phyloP scores from a whole-genome alignment of 2,888 invertebrate species.

The Zaprionus bogoriensis region DNA sequence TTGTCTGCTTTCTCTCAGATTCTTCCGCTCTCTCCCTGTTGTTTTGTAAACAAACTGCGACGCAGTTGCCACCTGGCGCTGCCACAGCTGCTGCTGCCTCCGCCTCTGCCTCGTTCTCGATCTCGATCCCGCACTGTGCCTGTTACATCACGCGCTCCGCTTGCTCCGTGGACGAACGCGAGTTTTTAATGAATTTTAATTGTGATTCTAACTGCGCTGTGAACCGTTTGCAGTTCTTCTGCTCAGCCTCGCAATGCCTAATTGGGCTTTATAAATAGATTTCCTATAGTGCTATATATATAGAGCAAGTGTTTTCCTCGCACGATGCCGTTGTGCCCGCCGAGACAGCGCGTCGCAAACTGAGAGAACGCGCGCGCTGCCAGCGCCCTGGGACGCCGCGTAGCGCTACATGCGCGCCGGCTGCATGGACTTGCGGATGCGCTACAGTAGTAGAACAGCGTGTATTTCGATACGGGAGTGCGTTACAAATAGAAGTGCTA shows the following conservation, averaged over 20 bases:
- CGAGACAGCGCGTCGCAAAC: conserved; percentile 40
- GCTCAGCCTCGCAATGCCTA: background rate
- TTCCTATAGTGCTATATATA: conserved; percentile 53
- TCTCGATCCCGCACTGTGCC: background rate
- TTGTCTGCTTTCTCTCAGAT: background rate
- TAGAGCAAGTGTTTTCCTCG: background rate
- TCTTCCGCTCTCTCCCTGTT: background rate
- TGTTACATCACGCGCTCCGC: conserved; percentile 63
- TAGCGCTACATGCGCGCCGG: background rate
- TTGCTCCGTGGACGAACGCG: background rate
- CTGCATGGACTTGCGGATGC: background rate
- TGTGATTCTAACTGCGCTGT: background rate
- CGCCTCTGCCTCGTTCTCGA: background rate
- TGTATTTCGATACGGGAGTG: background rate
- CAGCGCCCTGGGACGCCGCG: conserved; percentile 47
- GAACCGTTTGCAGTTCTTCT: background rate
- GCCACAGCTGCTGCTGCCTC: conserved; percentile 9
- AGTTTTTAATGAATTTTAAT: background rate
- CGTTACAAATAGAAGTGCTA: conserved; percentile 12
- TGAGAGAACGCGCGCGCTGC: conserved; percentile 58
- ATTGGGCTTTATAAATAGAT: conserved; percentile 51
- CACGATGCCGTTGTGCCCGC: conserved; percentile 23
- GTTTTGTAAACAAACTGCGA: conserved; percentile 55
- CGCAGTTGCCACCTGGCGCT: conserved; percentile 43
- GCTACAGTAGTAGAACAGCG: background rate